Evolutionary conservation across 1,140 invertebrate species (phyloP), one percentile per base, ranked within the genome.

Genomic region (Ericerus pela): DNA sequence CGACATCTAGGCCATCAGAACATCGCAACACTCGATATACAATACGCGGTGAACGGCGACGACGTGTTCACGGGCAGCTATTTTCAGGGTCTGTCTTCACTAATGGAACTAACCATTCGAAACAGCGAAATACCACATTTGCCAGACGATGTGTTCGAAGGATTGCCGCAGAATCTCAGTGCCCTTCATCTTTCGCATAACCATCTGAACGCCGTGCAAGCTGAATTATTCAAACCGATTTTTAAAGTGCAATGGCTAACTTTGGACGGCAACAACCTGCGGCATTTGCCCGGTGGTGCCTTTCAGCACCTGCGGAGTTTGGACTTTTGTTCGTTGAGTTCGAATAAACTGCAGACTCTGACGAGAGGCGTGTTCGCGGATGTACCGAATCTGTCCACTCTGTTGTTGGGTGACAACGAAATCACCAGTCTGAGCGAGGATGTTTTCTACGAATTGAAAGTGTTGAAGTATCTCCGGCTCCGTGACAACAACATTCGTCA

Each of bases 331-430:
- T 41, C 37, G 22, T 10, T 55, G 18, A 22, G 36, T 30, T 10
- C 73, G 61, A 82, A 80, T 61, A 72, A 73, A 56, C 66, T 82
- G 51, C 71, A 69, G 12, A 74, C 74, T 63, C 68, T 82, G 5
- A 72, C 73, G 0, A 67, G 73, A 47, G 72, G 75, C 36, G 69
- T 75, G 51, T 82, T 83, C 57, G 70, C 73, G 28, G 74, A 75
- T 18, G 69, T 79, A 5, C 62, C 71, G 20, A 73, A 75, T 4
- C 65, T 82, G 11, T 66, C 73, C 61, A 72, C 74, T 61, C 68
- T 82, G 54, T 79, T 80, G 65, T 59, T 82, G 18, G 76, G 74
- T 60, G 69, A 67, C 6, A 83, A 82, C 63, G 68, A 72, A n/a
- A 68, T 84, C 53, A 72, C 72, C 24, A 68, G 71, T 24, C 67